These are phyloP conservation scores for Lutjanus argentimaculatus DNA, from an alignment of 2,797 vertebrate species.

Conservation along the genomic window DNA sequence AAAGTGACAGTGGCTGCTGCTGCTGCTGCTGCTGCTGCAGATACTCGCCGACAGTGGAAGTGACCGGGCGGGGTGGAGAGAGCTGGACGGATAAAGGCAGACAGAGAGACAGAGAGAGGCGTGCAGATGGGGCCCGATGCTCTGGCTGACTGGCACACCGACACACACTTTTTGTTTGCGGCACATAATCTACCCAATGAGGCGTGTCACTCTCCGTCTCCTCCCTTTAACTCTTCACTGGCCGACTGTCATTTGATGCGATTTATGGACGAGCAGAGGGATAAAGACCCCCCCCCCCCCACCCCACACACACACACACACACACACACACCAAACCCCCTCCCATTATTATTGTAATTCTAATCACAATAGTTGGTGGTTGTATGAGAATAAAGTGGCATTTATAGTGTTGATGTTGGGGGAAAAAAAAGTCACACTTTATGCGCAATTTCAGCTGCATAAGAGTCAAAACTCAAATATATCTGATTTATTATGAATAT, in stretches of 20 bases:
- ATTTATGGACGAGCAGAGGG: conserved; percentile 65
- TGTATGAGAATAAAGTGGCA: conserved; percentile 52
- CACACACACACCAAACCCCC: neutral
- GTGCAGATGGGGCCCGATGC: conserved; percentile 93
- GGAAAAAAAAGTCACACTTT: neutral
- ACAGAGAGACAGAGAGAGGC: conserved; percentile 68
- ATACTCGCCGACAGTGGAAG: conserved; percentile 51
- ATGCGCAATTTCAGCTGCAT: neutral
- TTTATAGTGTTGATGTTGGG: conserved; percentile 32
- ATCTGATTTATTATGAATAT: neutral
- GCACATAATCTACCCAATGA: conserved; percentile 99
- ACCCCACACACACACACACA: neutral
- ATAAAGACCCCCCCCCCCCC: conserved; percentile 38
- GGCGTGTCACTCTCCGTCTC: conserved; percentile 96
- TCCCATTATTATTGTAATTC: conserved; percentile 73
- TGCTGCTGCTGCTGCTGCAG: conserved; percentile 60
- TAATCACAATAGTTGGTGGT: conserved; percentile 68
- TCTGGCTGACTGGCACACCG: conserved; percentile 94
- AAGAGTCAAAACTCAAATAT: neutral
- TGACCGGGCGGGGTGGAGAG: conserved; percentile 47
- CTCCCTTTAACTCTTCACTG: conserved; percentile 97
- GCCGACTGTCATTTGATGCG: conserved; percentile 78
- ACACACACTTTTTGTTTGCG: conserved; percentile 99
- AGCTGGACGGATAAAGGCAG: conserved; percentile 45
- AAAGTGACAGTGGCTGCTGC: conserved; percentile 72